These are phyloP conservation scores for Cordilura impudica DNA, from an alignment of 2,888 invertebrate species.

Conservation along the genomic window DNA sequence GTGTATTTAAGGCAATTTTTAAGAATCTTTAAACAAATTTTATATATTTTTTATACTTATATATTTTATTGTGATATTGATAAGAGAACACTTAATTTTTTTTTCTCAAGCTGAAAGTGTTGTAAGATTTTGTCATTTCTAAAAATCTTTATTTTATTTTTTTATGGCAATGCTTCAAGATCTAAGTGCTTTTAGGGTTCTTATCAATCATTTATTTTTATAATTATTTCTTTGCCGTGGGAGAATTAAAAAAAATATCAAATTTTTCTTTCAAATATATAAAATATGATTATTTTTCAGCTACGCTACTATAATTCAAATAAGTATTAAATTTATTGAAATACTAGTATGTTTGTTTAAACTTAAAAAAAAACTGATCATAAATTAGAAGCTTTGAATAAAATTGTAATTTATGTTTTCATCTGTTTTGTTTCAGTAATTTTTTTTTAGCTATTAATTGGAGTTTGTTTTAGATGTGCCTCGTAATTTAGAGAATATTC, in stretches of 20 bases:
- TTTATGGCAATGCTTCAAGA: background rate
- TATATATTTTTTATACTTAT: background rate
- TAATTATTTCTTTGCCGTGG: background rate
- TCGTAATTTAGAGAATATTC: background rate
- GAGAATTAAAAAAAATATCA: background rate
- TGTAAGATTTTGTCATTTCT: background rate
- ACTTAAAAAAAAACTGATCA: background rate
- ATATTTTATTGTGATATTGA: background rate
- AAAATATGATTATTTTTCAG: no score
- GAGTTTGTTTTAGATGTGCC: background rate
- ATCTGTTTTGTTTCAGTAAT: slow-evolving; percentile 21
- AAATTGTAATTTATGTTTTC: slow-evolving; percentile 20
- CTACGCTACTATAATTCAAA: no score
- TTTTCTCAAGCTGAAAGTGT: no score
- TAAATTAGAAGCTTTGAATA: background rate
- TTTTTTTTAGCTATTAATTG: background rate
- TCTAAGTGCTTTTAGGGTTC: background rate
- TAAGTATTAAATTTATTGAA: no score
- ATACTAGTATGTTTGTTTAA: no score
- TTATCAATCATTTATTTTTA: background rate
- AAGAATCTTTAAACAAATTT: background rate
- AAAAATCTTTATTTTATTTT: background rate
- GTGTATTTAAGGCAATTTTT: background rate
- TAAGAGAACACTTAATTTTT: background rate
- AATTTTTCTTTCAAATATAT: no score